Evolutionary conservation across 2,113 vertebrate species (phyloP).

Genomic region (Menidia beryllina): DNA sequence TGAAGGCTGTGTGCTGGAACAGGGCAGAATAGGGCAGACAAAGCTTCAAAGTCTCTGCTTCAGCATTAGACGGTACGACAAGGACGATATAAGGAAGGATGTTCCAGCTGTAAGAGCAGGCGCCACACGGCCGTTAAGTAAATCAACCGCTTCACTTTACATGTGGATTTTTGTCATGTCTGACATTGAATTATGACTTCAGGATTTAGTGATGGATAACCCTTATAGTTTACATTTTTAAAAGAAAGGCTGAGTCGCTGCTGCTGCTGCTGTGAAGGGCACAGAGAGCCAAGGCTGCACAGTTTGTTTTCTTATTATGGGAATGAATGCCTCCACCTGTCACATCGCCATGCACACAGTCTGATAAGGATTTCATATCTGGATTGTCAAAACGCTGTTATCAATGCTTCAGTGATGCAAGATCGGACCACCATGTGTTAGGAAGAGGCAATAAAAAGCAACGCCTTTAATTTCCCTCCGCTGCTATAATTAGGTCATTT

Average conservation of each 20-base stretch:
- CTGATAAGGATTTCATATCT: background rate
- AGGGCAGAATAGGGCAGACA: slow-evolving; percentile 9
- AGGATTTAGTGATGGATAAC: slow-evolving; percentile 6
- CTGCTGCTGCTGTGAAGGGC: slow-evolving; percentile 24
- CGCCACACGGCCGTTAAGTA: background rate
- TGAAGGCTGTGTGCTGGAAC: slow-evolving; percentile 7
- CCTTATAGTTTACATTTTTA: slow-evolving; percentile 28
- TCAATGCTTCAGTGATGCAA: slow-evolving; percentile 32
- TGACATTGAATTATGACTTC: slow-evolving; percentile 2
- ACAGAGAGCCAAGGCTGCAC: background rate
- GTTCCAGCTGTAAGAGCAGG: slow-evolving; percentile 3
- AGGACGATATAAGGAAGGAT: background rate
- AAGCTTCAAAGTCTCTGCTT: slow-evolving; percentile 18
- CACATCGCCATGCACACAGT: slow-evolving; percentile 11
- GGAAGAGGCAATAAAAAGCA: slow-evolving; percentile 60
- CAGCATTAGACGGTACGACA: background rate
- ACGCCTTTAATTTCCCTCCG: slow-evolving; percentile 75
- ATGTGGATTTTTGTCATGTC: slow-evolving; percentile 13
- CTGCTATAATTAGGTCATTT: slow-evolving; percentile 80
- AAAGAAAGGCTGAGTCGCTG: slow-evolving; percentile 38
- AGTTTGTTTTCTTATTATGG: slow-evolving; percentile 22
- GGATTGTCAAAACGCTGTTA: slow-evolving; percentile 21
- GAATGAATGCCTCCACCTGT: slow-evolving; percentile 53
- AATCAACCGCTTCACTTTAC: slow-evolving; percentile 22
- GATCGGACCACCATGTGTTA: slow-evolving; percentile 66